phyloP scores from a whole-genome alignment of 2,888 invertebrate species.

The Polymixis lichenea region DNA sequence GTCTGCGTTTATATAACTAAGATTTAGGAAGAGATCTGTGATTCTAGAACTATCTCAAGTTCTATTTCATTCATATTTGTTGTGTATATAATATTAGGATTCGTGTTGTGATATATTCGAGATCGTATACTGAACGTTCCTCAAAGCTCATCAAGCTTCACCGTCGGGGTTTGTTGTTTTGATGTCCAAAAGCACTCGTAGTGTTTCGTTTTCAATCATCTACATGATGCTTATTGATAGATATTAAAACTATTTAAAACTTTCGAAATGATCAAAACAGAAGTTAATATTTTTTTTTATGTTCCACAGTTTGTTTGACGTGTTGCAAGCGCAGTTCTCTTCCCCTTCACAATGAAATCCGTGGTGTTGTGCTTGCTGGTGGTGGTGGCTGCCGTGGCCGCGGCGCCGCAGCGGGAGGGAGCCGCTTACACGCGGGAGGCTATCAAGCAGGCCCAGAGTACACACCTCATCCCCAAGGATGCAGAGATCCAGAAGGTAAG shows the following conservation, averaged over 20 bases:
- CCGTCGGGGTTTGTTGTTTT: background rate
- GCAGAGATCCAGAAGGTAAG: conserved; percentile 95
- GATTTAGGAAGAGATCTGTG: conserved; percentile 58
- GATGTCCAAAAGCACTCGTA: background rate
- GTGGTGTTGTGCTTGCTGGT: conserved; percentile 84
- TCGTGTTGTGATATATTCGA: background rate
- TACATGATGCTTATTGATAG: background rate
- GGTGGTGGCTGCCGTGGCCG: conserved; percentile 87
- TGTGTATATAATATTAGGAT: background rate
- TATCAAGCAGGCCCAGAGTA: conserved; percentile 96
- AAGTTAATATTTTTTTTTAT: background rate
- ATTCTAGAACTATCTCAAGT: conserved; percentile 50
- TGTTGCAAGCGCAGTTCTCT: conserved; percentile 59
- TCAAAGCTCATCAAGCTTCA: background rate
- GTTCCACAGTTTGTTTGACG: conserved; percentile 48
- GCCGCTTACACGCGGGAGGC: conserved; percentile 96
- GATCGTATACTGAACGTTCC: background rate
- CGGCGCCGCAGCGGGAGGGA: conserved; percentile 94
- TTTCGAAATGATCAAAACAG: background rate
- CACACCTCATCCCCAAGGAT: conserved; percentile 95
- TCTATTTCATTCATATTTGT: background rate
- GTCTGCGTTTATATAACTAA: conserved; percentile 67
- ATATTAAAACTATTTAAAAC: background rate
- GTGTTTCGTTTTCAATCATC: background rate
- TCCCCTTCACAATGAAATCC: conserved; percentile 77